Evolutionary conservation across 2,888 invertebrate genomes (phyloP).

Genomic region (Xestia ashworthii): DNA sequence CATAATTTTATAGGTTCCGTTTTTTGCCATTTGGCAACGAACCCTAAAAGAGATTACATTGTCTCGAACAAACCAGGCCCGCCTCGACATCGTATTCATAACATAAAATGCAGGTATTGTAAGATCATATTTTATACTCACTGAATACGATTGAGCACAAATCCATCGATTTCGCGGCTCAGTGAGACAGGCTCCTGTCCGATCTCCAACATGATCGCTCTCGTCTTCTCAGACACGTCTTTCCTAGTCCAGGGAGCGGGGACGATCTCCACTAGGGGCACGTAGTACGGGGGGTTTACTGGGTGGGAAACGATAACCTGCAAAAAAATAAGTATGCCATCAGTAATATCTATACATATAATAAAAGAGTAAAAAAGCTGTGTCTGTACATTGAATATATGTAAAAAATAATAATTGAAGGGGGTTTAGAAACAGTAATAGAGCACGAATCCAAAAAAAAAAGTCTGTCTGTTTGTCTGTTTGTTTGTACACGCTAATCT

Average conservation of each 20-base stretch:
- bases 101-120: background rate
- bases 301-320: constrained; percentile 97
- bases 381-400: no score
- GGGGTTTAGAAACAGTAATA: no score
- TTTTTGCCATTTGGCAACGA: background rate
- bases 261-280: constrained; percentile 98
- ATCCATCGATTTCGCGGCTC: constrained; percentile 96
- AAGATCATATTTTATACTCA: constrained; percentile 79
- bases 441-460: no score
- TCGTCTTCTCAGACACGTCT: constrained; percentile 93
- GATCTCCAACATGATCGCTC: constrained; percentile 95
- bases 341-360: no score
- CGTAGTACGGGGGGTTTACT: constrained; percentile 99
- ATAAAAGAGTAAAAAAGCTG: no score
- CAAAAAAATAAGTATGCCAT: background rate
- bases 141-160: constrained; percentile 98
- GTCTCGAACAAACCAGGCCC: background rate
- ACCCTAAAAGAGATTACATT: background rate
- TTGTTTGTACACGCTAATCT: no score
- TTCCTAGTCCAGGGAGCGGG: constrained; percentile 98
- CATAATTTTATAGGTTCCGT: background rate
- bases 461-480: no score
- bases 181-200: constrained; percentile 98
- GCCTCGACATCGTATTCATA: background rate
- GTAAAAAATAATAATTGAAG: no score